These are phyloP conservation scores for Psittacara wagleri DNA, from an alignment of 2,113 vertebrate genomes.

Conservation along the genomic window DNA sequence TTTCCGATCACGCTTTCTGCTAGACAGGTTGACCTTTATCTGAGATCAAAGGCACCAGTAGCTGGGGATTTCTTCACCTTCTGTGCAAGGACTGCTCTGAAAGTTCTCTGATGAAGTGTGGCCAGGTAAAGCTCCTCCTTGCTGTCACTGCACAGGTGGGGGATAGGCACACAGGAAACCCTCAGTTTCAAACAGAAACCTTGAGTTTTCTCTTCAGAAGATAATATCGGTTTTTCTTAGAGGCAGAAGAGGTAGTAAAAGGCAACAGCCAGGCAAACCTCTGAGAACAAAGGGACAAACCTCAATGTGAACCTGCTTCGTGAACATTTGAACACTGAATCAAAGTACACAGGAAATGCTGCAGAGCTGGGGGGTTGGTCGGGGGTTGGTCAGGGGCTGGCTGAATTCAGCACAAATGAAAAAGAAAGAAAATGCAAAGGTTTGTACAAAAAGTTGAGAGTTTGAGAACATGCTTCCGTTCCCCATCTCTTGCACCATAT, in stretches of 20 bases:
- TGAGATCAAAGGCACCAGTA: slow-evolving; percentile 28
- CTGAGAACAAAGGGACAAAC: slow-evolving; percentile 41
- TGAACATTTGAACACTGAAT: background rate
- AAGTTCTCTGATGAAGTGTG: background rate
- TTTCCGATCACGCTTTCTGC: slow-evolving; percentile 24
- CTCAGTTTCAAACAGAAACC: background rate
- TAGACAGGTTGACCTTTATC: slow-evolving; percentile 57
- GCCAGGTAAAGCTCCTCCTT: background rate
- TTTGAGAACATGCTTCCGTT: background rate
- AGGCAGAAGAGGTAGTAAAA: background rate
- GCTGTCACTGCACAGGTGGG: background rate
- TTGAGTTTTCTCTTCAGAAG: slow-evolving; percentile 6
- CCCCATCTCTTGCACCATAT: background rate
- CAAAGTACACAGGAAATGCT: background rate
- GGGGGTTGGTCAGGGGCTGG: background rate
- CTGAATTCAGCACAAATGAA: background rate
- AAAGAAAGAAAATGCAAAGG: background rate
- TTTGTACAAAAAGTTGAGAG: background rate
- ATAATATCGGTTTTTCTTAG: slow-evolving; percentile 50
- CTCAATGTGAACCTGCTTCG: background rate
- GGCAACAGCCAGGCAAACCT: slow-evolving; percentile 25
- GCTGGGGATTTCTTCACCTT: slow-evolving; percentile 49
- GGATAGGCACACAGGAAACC: slow-evolving; percentile 20
- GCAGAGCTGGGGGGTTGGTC: background rate
- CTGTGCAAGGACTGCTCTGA: background rate